These are phyloP conservation scores for Hydroisotoma schaefferi DNA, from an alignment of 2,888 invertebrate species.

Conservation along the genomic window DNA sequence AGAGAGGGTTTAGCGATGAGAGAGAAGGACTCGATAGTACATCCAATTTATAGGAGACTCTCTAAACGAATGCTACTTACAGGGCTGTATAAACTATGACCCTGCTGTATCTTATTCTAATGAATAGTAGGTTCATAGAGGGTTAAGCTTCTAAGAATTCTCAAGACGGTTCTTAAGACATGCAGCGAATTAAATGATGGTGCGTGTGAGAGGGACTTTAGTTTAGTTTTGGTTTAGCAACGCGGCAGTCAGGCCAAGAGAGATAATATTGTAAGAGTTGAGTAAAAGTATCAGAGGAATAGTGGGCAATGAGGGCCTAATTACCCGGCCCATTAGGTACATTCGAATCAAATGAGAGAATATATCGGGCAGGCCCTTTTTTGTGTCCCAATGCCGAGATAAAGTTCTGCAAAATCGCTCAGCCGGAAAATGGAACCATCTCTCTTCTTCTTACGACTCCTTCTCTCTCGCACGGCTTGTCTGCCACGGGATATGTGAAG, in stretches of 20 bases:
- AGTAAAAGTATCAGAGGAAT: constrained; percentile 18
- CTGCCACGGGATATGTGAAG: not conserved
- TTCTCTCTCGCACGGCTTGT: not conserved
- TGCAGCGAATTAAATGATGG: constrained; percentile 1
- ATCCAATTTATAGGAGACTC: too few relatives aligned
- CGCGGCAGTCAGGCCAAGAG: too few relatives aligned
- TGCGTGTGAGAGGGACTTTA: not conserved
- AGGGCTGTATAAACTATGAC: too few relatives aligned
- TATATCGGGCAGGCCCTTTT: constrained; percentile 47
- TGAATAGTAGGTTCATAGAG: too few relatives aligned
- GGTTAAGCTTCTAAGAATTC: too few relatives aligned
- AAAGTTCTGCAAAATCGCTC: constrained; percentile 49
- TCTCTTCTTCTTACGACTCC: constrained; percentile 13
- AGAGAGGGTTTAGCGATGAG: too few relatives aligned
- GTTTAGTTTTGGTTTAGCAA: constrained; percentile 8
- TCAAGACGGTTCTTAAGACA: too few relatives aligned
- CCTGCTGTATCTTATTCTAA: too few relatives aligned
- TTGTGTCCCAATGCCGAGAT: constrained; percentile 46
- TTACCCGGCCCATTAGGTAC: constrained; percentile 48
- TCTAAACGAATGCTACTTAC: too few relatives aligned
- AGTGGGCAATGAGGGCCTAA: constrained; percentile 46
- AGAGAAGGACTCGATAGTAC: too few relatives aligned
- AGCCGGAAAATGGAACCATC: constrained; percentile 49
- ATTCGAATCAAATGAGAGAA: constrained; percentile 49
- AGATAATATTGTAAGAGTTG: not conserved